Evolutionary conservation across 2,888 invertebrate genomes (phyloP), one percentile per base, ranked within the genome.

Genomic region (Pelosia muscerda): DNA sequence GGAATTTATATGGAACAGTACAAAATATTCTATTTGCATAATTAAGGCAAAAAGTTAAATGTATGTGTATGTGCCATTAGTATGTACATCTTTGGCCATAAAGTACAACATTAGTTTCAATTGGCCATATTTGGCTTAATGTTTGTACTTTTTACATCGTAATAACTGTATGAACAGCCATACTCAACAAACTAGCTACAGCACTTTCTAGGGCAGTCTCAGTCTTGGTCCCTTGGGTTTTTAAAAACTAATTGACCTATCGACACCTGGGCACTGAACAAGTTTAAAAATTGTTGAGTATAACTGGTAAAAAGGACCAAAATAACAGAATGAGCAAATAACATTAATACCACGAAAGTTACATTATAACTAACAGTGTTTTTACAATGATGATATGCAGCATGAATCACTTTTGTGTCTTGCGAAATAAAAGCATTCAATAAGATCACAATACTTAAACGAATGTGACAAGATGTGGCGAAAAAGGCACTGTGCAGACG

Each of bases 61-160:
- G 53, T 1, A 11, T 19, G 8, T 65, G 34, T 59, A 62, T 65
- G 34, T 57, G 28, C 55, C 65, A 60, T 64, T 59, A 59, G 67
- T 69, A 70, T 63, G 65, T 75, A 79, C 59, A 78, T 78, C 76
- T 78, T 80, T 80, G 78, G 78, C 66, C 74, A 3, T 56, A 62
- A 34, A 75, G 60, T 65, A 65, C 63, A 67, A 68, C 26, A 13
- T 60, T 26, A 28, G 56, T 60, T 72, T 28, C 31, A 26, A 73
- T 75, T 79, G 80, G 75, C 78, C 80, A 65, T 63, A 64, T 75
- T 79, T 79, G 77, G 79, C 75, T 62, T 62, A 31, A 6, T 26
- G 38, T 78, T 78, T 77, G 77, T 78, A 79, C 80, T 77, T 68
- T 67, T 23, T 65, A 57, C 26, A 63, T 26, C 42, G 56, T 58